These are phyloP conservation scores for Laticauda laticaudata DNA, from an alignment of 2,113 vertebrate species.

Conservation along the genomic window DNA sequence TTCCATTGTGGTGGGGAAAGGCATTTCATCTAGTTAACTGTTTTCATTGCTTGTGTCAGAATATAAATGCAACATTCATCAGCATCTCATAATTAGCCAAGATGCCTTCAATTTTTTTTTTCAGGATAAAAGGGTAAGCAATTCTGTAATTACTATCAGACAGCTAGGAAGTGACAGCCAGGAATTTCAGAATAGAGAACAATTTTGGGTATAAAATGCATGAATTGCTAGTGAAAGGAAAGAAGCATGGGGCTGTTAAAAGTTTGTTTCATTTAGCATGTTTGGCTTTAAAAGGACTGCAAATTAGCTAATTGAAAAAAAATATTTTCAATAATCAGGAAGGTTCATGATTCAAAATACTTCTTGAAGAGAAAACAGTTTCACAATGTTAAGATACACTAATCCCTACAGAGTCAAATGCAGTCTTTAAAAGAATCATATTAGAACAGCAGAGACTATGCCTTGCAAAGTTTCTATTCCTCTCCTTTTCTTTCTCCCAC, in stretches of 20 bases:
- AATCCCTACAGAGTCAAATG: not conserved
- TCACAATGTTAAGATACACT: not conserved
- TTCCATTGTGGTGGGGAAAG: not conserved
- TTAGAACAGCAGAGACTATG: not conserved
- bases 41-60: not conserved
- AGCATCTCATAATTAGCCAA: not conserved
- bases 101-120: constrained; percentile 12
- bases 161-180: constrained; percentile 16
- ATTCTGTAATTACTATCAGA: constrained; percentile 5
- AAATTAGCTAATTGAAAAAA: constrained; percentile 12
- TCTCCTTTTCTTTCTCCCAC: not conserved
- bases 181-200: not conserved
- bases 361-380: not conserved
- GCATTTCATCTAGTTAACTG: constrained; percentile 18
- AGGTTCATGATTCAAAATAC: not conserved
- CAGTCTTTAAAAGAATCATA: not conserved
- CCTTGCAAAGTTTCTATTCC: not conserved
- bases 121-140: not conserved
- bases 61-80: not conserved
- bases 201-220: not conserved
- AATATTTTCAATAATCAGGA: not conserved
- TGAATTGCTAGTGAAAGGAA: not conserved
- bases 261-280: constrained; percentile 5
- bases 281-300: constrained; percentile 13
- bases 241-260: not conserved